Conservation (phyloP, 1,140 invertebrate genomes). For the Pseudachorutes palmiensis region DNA sequence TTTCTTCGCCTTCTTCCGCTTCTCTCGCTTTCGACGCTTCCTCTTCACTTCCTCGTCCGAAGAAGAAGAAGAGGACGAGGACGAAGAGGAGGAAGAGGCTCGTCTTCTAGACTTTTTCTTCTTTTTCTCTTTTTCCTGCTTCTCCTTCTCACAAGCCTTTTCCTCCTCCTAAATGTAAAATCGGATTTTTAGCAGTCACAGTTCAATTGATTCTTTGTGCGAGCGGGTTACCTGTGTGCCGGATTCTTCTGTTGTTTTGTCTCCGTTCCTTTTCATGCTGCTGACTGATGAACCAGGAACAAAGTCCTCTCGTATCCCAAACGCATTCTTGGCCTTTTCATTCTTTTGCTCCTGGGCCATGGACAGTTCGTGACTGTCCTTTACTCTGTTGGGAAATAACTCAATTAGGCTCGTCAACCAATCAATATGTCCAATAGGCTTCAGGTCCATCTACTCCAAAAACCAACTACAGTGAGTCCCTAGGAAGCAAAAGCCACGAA, state of each 20-base stretch:
- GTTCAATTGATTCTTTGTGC: background rate
- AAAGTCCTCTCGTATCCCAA: slow-evolving; percentile 88
- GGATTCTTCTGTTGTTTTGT: background rate
- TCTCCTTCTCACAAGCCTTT: background rate
- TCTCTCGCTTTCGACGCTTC: slow-evolving; percentile 29
- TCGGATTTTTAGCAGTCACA: background rate
- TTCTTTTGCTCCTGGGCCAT: slow-evolving; percentile 96
- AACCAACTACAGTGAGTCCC: slow-evolving; percentile 8
- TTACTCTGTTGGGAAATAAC: slow-evolving; percentile 59
- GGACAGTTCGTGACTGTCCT: slow-evolving; percentile 89
- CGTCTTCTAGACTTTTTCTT: slow-evolving; percentile 27
- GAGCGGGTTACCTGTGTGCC: background rate
- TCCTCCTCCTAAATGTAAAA: background rate
- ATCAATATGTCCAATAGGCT: background rate
- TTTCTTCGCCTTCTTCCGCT: slow-evolving; percentile 36
- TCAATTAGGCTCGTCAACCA: too few relatives aligned
- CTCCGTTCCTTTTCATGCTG: slow-evolving; percentile 2
- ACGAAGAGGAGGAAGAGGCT: slow-evolving; percentile 23
- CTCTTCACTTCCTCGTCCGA: slow-evolving; percentile 22
- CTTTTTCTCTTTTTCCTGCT: slow-evolving; percentile 24
- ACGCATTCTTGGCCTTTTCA: slow-evolving; percentile 79
- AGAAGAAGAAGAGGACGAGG: slow-evolving; percentile 23
- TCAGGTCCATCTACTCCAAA: background rate
- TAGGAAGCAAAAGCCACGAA: too few relatives aligned
- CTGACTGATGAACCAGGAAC: slow-evolving; percentile 78